phyloP scores from a whole-genome alignment of 1,140 invertebrate genomes.

The Harpegnathos saltator region DNA sequence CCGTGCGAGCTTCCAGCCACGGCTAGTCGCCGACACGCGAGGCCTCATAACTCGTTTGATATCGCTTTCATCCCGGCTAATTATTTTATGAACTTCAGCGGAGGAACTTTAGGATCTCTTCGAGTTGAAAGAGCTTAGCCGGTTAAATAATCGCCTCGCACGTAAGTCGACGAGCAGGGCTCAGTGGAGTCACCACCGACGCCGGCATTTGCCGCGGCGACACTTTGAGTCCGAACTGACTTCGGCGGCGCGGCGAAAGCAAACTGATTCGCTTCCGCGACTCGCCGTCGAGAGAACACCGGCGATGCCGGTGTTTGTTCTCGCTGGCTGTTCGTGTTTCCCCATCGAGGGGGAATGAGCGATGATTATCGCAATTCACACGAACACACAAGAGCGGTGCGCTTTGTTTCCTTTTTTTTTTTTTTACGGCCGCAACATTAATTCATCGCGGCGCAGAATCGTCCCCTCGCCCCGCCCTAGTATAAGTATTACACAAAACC shows the following conservation, averaged over 20 bases:
- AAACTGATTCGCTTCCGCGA: conserved; percentile 9
- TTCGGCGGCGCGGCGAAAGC: conserved; percentile 41
- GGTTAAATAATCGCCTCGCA: background rate
- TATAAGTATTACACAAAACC: background rate
- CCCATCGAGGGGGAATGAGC: no score
- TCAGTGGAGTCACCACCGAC: background rate
- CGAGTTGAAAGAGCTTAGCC: background rate
- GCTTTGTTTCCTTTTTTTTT: background rate
- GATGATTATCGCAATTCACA: background rate
- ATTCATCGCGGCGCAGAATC: background rate
- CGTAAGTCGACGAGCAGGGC: background rate
- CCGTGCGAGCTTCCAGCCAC: conserved; percentile 19
- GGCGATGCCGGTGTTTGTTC: background rate
- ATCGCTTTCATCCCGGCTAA: conserved; percentile 30
- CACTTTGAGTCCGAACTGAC: conserved; percentile 18
- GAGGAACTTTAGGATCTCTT: background rate
- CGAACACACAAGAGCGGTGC: background rate
- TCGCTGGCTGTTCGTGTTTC: no score
- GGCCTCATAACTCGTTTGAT: conserved; percentile 39
- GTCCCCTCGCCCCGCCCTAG: no score
- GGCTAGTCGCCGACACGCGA: conserved; percentile 32
- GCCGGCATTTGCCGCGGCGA: background rate
- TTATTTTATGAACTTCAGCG: conserved; percentile 36
- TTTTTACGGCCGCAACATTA: background rate
- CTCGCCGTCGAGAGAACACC: background rate